Conservation (phyloP, 1,140 invertebrate genomes). For the Archivesica marissinica region DNA sequence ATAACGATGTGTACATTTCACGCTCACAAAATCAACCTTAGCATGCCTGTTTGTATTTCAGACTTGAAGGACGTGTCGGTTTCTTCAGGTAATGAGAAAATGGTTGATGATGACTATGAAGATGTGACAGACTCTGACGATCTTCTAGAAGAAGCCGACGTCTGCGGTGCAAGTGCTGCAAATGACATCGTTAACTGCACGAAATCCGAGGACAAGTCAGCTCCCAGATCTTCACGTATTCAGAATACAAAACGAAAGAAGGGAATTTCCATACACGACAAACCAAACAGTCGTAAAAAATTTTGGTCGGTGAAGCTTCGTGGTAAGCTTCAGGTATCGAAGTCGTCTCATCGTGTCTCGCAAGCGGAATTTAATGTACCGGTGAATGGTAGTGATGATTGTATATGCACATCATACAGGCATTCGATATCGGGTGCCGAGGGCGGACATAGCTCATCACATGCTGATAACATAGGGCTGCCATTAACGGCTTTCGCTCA, state of each 20-base stretch:
- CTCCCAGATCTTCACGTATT: constrained; percentile 19
- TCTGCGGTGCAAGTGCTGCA: constrained; percentile 24
- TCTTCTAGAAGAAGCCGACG: constrained; percentile 43
- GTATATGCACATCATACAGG: constrained; percentile 65
- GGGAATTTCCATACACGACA: constrained; percentile 21
- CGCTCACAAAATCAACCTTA: too few relatives aligned
- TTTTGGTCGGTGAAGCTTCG: constrained; percentile 76
- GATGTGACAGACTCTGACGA: constrained; percentile 71
- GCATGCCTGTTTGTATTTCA: too few relatives aligned
- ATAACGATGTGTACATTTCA: too few relatives aligned
- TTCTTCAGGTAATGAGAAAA: neutral
- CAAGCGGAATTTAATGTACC: constrained; percentile 38
- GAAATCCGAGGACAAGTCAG: neutral
- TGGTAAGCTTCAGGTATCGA: constrained; percentile 66
- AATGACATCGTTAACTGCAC: neutral
- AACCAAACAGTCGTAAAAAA: constrained; percentile 66
- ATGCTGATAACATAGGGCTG: neutral
- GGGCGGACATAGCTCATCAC: neutral
- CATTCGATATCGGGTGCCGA: constrained; percentile 40
- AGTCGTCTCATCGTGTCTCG: constrained; percentile 51
- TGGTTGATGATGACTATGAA: constrained; percentile 62
- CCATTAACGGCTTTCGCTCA: constrained; percentile 28
- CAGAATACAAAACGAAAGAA: constrained; percentile 60
- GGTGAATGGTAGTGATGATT: constrained; percentile 28
- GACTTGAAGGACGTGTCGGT: constrained; percentile 35